Percentiles rank a stretch among this genome's conserved stretches.
Conservation (phyloP, 2,888 invertebrate species). For the Netelia fuscicornis region DNA sequence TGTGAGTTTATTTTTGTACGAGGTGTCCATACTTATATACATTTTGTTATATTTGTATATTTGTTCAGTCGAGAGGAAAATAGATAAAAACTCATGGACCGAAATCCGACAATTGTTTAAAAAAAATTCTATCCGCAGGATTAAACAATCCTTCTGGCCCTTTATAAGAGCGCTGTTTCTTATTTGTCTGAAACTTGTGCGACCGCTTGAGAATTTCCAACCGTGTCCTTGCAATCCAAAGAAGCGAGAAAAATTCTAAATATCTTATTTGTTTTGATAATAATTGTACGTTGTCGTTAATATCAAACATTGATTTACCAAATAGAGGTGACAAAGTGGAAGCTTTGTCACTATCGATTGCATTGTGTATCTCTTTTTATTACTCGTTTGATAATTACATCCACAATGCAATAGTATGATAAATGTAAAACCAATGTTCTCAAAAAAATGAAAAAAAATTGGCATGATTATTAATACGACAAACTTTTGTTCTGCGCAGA, state of each 20-base stretch:
- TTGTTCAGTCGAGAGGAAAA: no score
- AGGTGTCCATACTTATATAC: no score
- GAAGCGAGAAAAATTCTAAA: no score
- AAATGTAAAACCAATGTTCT: background rate
- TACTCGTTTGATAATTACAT: conserved; percentile 10
- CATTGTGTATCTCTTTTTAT: background rate
- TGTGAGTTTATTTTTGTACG: no score
- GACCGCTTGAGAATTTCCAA: background rate
- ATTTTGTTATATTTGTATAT: no score
- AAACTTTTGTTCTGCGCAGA: conserved; percentile 52
- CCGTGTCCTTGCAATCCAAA: background rate
- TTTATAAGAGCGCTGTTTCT: conserved; percentile 2
- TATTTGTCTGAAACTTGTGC: background rate
- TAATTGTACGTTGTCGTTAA: background rate
- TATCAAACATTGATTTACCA: conserved; percentile 13
- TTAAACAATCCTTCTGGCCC: conserved; percentile 2
- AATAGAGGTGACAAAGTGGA: conserved; percentile 15
- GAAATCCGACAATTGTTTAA: background rate
- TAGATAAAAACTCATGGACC: background rate
- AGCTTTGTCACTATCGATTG: conserved; percentile 21
- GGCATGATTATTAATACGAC: background rate
- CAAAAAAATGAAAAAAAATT: background rate
- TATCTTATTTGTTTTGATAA: no score
- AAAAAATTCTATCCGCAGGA: conserved; percentile 30
- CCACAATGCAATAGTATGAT: background rate